A percentile compares a stretch with the other conserved stretches of the same genome.
Evolutionary conservation across 2,888 invertebrate species (phyloP).

Genomic region (Norana najaformis): DNA sequence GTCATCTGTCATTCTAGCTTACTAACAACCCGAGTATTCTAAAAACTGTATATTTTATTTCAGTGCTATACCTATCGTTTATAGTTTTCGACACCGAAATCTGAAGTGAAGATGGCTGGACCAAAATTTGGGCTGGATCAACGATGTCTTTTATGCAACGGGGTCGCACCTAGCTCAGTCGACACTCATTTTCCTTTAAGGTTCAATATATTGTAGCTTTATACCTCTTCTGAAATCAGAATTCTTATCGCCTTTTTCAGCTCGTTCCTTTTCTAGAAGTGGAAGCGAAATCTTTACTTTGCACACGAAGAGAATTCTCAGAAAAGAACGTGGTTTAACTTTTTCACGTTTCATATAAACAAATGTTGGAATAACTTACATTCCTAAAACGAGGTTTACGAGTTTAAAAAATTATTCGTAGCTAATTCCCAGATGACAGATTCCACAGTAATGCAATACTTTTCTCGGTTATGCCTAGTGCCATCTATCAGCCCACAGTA

Average conservation of each 20-base stretch:
- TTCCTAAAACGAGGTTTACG: no score
- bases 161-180: no score
- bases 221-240: neutral
- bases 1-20: neutral
- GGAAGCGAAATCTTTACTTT: neutral
- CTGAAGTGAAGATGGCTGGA: neutral
- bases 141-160: no score
- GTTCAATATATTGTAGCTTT: neutral
- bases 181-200: neutral
- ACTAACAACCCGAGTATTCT: neutral
- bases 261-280: neutral
- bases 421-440: no score
- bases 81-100: neutral
- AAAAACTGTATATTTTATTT: neutral
- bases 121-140: neutral
- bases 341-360: neutral
- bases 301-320: neutral
- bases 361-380: no score
- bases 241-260: neutral
- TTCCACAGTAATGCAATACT: no score
- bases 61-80: neutral
- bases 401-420: no score
- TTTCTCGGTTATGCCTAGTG: no score
- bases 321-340: neutral
- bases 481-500: no score